A percentile compares a stretch with the other conserved stretches of the same genome.
Conservation (phyloP, 2,797 vertebrate genomes). For the Glossophaga mutica region DNA sequence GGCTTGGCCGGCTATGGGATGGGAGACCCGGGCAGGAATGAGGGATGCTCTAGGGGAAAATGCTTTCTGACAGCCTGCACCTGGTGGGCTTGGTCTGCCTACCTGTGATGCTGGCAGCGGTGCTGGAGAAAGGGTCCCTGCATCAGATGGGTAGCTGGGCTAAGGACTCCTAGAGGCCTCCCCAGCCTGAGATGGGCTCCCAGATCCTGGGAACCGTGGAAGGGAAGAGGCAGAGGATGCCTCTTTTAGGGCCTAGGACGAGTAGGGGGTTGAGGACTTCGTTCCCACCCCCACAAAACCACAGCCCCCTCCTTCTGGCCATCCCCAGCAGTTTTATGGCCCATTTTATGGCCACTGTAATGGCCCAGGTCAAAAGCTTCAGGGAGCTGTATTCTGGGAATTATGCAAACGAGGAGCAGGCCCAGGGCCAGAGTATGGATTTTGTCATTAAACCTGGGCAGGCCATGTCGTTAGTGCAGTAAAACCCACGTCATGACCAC, state of each 20-base stretch:
- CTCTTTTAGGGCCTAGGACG: neutral
- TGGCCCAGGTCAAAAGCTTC: conserved; percentile 87
- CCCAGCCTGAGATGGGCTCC: neutral
- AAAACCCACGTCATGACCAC: conserved; percentile 88
- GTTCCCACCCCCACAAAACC: conserved; percentile 54
- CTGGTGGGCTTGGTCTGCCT: neutral
- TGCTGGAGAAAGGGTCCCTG: neutral
- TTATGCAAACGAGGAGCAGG: conserved; percentile 89
- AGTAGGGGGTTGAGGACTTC: conserved; percentile 34
- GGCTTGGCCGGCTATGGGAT: neutral
- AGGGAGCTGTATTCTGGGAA: conserved; percentile 86
- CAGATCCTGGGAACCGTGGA: neutral
- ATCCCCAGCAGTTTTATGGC: conserved; percentile 75
- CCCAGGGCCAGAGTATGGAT: conserved; percentile 88
- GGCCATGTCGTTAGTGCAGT: conserved; percentile 88
- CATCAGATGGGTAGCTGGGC: neutral
- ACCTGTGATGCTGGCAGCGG: neutral
- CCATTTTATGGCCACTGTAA: conserved; percentile 87
- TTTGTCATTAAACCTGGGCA: conserved; percentile 88
- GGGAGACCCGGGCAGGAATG: neutral
- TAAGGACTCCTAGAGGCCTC: neutral
- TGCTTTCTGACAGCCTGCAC: neutral
- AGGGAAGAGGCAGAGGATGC: conserved; percentile 23
- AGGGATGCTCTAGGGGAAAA: neutral
- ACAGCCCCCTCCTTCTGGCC: conserved; percentile 61